These are phyloP conservation scores for Cossypha heuglini DNA, from an alignment of 2,797 vertebrate species.

Conservation along the genomic window DNA sequence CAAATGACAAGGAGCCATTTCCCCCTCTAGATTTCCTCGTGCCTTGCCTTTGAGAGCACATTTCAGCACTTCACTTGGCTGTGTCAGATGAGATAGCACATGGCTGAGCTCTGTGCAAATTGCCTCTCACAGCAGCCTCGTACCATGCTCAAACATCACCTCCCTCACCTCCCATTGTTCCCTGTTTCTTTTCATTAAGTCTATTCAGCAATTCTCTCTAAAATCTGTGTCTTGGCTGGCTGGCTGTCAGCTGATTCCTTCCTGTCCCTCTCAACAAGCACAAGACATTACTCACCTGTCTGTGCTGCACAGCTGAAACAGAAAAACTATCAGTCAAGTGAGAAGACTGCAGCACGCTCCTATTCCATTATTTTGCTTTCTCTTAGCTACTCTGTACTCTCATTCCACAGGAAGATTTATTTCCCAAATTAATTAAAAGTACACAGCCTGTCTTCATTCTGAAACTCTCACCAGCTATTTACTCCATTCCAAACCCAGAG, in stretches of 20 bases:
- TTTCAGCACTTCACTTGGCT: not conserved
- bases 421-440: conserved; percentile 1
- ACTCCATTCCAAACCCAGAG: not conserved
- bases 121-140: not conserved
- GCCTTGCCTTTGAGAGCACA: not conserved
- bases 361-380: not conserved
- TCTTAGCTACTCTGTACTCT: not conserved
- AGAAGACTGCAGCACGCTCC: not conserved
- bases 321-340: not conserved
- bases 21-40: not conserved
- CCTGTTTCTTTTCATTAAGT: conserved; percentile 42
- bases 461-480: not conserved
- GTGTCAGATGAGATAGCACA: not conserved
- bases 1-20: not conserved
- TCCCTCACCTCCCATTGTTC: conserved; percentile 23
- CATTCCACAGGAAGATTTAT: not conserved
- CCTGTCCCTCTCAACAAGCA: not conserved
- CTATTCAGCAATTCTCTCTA: not conserved
- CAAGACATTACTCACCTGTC: not conserved
- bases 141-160: not conserved
- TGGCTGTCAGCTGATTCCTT: not conserved
- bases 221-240: not conserved
- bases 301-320: not conserved
- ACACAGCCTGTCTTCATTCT: not conserved
- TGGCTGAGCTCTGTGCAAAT: not conserved